Evolutionary conservation across 2,888 invertebrate genomes (phyloP).

Genomic region (Epistrophe grossulariae): DNA sequence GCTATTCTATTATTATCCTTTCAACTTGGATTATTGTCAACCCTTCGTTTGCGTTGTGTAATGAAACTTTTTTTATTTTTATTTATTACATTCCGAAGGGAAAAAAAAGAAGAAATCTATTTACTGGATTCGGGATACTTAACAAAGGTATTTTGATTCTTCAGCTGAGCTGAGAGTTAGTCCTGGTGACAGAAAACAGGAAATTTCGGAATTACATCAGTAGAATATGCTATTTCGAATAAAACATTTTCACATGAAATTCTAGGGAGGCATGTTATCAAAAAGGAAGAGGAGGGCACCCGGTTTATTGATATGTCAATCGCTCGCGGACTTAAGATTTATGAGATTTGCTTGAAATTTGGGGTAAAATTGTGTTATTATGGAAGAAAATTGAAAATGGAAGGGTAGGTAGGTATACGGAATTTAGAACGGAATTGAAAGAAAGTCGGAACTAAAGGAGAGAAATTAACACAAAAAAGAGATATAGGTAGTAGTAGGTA

Average conservation of each 20-base stretch:
- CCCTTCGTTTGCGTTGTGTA: slow-evolving; percentile 66
- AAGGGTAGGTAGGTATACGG: slow-evolving; percentile 9
- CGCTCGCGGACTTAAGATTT: slow-evolving; percentile 64
- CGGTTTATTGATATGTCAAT: slow-evolving; percentile 73
- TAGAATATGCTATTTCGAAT: slow-evolving; percentile 64
- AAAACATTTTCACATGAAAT: slow-evolving; percentile 59
- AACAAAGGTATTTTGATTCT: slow-evolving; percentile 67
- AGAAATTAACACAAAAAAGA: slow-evolving; percentile 18
- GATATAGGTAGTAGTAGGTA: no score
- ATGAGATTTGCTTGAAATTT: slow-evolving; percentile 50
- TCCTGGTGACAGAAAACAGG: slow-evolving; percentile 34
- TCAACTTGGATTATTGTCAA: slow-evolving; percentile 75
- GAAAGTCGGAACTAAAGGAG: background rate
- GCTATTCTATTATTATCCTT: slow-evolving; percentile 73
- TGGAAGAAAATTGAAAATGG: slow-evolving; percentile 40
- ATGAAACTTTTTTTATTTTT: slow-evolving; percentile 62
- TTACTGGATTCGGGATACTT: slow-evolving; percentile 49
- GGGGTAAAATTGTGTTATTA: slow-evolving; percentile 54
- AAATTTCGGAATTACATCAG: slow-evolving; percentile 22
- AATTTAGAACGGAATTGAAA: background rate
- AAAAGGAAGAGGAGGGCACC: slow-evolving; percentile 39
- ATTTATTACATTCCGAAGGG: slow-evolving; percentile 62
- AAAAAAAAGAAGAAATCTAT: slow-evolving; percentile 49
- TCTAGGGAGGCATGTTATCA: background rate
- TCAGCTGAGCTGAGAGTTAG: background rate